phyloP scores from a whole-genome alignment of 2,113 vertebrate species.

The Chitala chitala region DNA sequence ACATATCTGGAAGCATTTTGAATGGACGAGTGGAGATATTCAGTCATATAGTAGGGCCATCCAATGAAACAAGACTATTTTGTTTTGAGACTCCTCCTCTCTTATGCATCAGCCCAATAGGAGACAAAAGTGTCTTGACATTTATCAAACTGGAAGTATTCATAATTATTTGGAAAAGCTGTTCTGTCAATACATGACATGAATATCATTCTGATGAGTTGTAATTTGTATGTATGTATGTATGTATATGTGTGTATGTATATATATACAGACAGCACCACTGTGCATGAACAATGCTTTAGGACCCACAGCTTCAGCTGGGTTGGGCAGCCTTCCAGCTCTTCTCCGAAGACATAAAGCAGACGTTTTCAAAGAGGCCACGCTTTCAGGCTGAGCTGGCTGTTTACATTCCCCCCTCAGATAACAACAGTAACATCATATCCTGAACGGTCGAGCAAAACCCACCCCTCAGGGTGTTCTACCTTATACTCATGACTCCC shows the following conservation, averaged over 20 bases:
- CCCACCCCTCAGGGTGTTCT: not conserved
- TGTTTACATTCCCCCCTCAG: slow-evolving; percentile 8
- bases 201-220: not conserved
- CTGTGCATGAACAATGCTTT: not conserved
- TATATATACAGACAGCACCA: not conserved
- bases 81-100: no score
- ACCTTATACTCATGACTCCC: no score
- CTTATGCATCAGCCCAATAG: no score
- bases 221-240: not conserved
- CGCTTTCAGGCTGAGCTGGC: not conserved
- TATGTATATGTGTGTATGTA: not conserved
- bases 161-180: no score
- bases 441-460: not conserved
- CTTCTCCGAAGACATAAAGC: not conserved
- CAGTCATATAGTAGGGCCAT: no score
- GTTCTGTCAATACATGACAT: not conserved
- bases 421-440: slow-evolving; percentile 3
- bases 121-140: no score
- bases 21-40: slow-evolving; percentile 19
- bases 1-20: slow-evolving; percentile 23
- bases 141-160: no score
- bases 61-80: no score
- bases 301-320: no score
- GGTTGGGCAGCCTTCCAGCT: not conserved
- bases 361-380: not conserved